A percentile compares a stretch with the other conserved stretches of the same genome.
These are phyloP conservation scores for Morpho deidamia DNA, from an alignment of 2,888 invertebrate species.

Conservation along the genomic window DNA sequence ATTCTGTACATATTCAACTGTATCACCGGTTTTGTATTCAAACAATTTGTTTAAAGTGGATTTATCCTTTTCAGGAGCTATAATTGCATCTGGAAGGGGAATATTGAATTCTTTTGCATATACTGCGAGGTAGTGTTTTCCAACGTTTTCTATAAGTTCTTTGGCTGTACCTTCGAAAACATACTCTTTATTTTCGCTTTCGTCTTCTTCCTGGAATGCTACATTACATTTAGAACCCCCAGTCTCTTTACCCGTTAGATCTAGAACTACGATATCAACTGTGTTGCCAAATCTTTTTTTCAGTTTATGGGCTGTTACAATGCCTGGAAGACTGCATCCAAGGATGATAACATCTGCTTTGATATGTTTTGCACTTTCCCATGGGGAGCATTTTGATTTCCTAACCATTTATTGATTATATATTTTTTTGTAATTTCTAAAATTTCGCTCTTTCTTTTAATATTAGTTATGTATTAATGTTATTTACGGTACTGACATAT, in stretches of 20 bases:
- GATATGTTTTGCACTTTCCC: slow-evolving; percentile 27
- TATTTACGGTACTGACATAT: too few species aligned
- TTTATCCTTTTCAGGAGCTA: slow-evolving; percentile 36
- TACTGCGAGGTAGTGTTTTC: slow-evolving; percentile 44
- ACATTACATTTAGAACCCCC: slow-evolving; percentile 45
- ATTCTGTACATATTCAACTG: slow-evolving; percentile 40
- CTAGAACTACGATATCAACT: slow-evolving; percentile 61
- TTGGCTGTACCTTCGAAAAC: slow-evolving; percentile 27
- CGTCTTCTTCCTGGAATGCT: slow-evolving; percentile 37
- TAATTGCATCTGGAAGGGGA: slow-evolving; percentile 47
- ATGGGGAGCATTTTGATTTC: not conserved
- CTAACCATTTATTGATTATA: not conserved
- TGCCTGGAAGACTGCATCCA: slow-evolving; percentile 65
- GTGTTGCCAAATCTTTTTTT: slow-evolving; percentile 59
- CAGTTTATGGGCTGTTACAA: slow-evolving; percentile 64
- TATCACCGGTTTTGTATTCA: slow-evolving; percentile 49
- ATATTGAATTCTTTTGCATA: slow-evolving; percentile 53
- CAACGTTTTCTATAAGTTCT: slow-evolving; percentile 39
- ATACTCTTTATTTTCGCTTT: slow-evolving; percentile 22
- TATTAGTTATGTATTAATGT: too few species aligned
- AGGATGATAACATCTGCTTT: slow-evolving; percentile 63
- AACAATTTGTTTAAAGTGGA: slow-evolving; percentile 50
- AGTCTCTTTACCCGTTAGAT: slow-evolving; percentile 34
- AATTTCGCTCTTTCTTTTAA: not conserved
- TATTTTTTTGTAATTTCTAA: not conserved